Percentiles rank a stretch among this genome's conserved stretches.
Evolutionary conservation across 2,888 invertebrate species (phyloP).

Genomic region (Crepidodera aurea): DNA sequence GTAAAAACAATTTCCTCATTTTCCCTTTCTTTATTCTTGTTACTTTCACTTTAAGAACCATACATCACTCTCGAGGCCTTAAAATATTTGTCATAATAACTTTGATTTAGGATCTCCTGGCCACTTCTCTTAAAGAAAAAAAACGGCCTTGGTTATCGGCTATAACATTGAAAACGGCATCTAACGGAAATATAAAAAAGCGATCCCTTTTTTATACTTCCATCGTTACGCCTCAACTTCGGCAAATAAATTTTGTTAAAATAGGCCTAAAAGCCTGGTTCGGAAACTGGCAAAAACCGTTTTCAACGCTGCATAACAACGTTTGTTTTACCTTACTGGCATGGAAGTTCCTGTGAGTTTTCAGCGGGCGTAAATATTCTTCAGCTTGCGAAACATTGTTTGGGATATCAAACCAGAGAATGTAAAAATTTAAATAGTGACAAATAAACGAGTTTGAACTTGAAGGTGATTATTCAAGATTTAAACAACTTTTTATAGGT

Average conservation of each 20-base stretch:
- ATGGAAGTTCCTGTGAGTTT: background rate
- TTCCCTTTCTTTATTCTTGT: no score
- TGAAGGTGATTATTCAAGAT: no score
- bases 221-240: slow-evolving; percentile 3
- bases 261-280: background rate
- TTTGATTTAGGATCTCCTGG: background rate
- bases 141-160: background rate
- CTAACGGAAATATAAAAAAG: background rate
- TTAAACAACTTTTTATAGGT: no score
- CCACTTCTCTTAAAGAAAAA: background rate
- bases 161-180: background rate
- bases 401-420: no score
- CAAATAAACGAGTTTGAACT: no score
- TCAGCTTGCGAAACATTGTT: no score
- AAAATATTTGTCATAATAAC: slow-evolving; percentile 3
- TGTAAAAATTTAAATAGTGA: no score
- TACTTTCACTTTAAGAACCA: no score
- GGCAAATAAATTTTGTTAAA: slow-evolving; percentile 1
- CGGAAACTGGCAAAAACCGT: slow-evolving; percentile 7
- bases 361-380: no score
- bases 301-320: slow-evolving; percentile 7
- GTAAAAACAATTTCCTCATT: no score
- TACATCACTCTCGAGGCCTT: no score
- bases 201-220: slow-evolving; percentile 8
- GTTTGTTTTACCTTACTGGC: background rate